Evolutionary conservation across 2,113 vertebrate species (phyloP), one percentile per base, ranked within the genome.

Genomic region (Neofelis nebulosa): DNA sequence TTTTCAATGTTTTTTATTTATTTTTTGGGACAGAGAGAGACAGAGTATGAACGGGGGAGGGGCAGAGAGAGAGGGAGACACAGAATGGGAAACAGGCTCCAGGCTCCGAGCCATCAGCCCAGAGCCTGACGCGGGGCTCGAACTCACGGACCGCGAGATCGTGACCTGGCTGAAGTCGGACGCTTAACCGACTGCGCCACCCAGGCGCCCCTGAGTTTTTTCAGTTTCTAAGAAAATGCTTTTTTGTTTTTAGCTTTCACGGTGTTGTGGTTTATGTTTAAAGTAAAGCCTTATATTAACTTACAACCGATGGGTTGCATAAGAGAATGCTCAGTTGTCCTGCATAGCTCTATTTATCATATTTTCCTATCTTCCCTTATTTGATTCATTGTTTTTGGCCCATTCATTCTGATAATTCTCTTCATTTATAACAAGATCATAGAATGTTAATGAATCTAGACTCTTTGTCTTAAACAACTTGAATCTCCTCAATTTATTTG

Each of bases 371-470:
- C 61, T 84, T 87, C 3, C 29, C 50, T 71, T 57, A 41, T 55
- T 89, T 95, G 85, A 88, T 57, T 84, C 23, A 83, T 74, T 97
- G 16, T 71, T 89, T 94, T 88, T 71, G 15, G 36, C 79, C 73
- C 65, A 50, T 21, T 69, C 13, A 52, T 50, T 71, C 71, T 94
- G 66, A 76, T 89, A 94, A 41, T 76, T 90, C 48, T 95, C 7
- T 86, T 21, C 31, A 81, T 93, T 94, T 95, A 95, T 89, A 89
- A 57, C 85, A 82, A 94, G 95, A 66, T 89, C 29, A 78, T n/a
- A 57, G 14, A 45, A 5, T 80, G 19, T 50, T 57, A 73, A 94
- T 88, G 63, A 27, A 25, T 31, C 21, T 45, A 9, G 21, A 21
- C 25, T 68, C 11, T 94, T 92, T 93, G 87, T 65, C 16, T 81